Evolutionary conservation across 2,113 vertebrate species (phyloP).

Genomic region (Scolopax mira): DNA sequence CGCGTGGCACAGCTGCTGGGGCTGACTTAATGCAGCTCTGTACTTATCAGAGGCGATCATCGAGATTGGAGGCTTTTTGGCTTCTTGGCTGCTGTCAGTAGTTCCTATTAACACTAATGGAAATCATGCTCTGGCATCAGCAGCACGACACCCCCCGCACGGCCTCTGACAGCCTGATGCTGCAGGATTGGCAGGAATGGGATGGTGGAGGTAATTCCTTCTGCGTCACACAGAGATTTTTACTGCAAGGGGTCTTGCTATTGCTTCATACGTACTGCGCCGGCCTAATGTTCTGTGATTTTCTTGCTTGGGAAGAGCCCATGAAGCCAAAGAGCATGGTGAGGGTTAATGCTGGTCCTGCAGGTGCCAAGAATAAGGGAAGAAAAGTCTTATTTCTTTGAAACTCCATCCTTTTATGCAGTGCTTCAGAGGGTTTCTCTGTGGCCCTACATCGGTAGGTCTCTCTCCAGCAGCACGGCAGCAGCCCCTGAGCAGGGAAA

Average conservation of each 20-base stretch:
- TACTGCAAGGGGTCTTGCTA: background rate
- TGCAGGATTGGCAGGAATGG: background rate
- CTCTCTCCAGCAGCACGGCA: background rate
- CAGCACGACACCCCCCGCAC: background rate
- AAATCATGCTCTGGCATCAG: background rate
- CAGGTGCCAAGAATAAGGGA: background rate
- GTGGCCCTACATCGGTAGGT: rapidly evolving
- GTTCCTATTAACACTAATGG: slow-evolving; percentile 42
- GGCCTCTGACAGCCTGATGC: background rate
- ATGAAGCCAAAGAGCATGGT: background rate
- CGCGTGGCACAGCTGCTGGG: background rate
- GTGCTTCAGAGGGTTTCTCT: background rate
- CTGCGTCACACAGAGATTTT: background rate
- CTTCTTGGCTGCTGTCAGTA: background rate
- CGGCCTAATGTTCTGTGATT: background rate
- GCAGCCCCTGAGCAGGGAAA: background rate
- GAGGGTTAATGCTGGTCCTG: background rate
- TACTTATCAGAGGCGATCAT: background rate
- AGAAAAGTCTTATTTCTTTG: background rate
- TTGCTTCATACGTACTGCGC: background rate
- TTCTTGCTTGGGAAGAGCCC: background rate
- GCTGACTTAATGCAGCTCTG: background rate
- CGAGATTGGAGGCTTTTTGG: background rate
- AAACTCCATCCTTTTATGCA: background rate
- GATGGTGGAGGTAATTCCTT: slow-evolving; percentile 11